Percentiles rank a stretch among this genome's conserved stretches.
These are phyloP conservation scores for Epinotia ramella DNA, from an alignment of 2,888 invertebrate genomes.

Conservation along the genomic window DNA sequence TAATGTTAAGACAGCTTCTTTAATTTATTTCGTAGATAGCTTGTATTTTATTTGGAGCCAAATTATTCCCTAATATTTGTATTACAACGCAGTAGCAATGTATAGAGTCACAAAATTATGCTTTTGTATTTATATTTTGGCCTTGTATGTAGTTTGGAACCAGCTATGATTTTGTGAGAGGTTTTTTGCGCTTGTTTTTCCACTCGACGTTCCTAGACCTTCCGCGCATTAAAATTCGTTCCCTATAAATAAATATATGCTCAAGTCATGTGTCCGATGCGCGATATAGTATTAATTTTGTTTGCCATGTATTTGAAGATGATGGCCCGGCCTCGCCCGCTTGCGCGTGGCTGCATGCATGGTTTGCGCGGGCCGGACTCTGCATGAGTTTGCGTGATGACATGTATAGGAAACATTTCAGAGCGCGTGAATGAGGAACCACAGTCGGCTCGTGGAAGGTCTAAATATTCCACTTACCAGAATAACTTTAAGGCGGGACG, in stretches of 20 bases:
- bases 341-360: constrained; percentile 69
- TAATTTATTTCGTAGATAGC: constrained; percentile 75
- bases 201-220: constrained; percentile 76
- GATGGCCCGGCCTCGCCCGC: constrained; percentile 59
- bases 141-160: constrained; percentile 71
- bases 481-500: constrained; percentile 93
- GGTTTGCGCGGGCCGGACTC: constrained; percentile 46
- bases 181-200: constrained; percentile 66
- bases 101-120: constrained; percentile 72
- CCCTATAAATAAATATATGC: constrained; percentile 57
- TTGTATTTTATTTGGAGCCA: constrained; percentile 69
- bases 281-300: constrained; percentile 68
- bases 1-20: constrained; percentile 67
- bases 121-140: constrained; percentile 70
- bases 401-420: constrained; percentile 88
- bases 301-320: constrained; percentile 59
- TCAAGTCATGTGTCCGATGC: constrained; percentile 45
- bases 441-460: constrained; percentile 92
- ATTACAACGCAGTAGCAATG: constrained; percentile 74
- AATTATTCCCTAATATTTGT: constrained; percentile 71
- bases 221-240: constrained; percentile 78
- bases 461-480: constrained; percentile 94
- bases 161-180: constrained; percentile 61
- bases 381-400: constrained; percentile 72
- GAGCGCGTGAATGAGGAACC: constrained; percentile 92